These are phyloP conservation scores for Daboia siamensis DNA, from an alignment of 2,113 vertebrate genomes.

Conservation along the genomic window DNA sequence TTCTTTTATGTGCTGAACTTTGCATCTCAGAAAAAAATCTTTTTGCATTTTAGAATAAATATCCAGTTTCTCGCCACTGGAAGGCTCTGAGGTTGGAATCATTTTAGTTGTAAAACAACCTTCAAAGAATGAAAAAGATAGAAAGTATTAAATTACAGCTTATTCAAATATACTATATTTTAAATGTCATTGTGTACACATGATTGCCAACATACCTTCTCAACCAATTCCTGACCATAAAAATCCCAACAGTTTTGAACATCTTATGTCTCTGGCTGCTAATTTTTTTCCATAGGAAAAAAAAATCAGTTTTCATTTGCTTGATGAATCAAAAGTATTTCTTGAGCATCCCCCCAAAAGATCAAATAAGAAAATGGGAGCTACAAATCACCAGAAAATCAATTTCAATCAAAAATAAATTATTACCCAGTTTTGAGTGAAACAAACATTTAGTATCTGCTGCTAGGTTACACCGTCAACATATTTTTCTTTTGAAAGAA, in stretches of 20 bases:
- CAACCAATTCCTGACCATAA: background rate
- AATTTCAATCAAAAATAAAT: background rate
- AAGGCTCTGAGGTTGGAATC: constrained; percentile 33
- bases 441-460: background rate
- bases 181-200: background rate
- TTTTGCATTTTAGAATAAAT: background rate
- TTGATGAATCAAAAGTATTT: background rate
- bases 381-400: too few relatives aligned
- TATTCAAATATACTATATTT: background rate
- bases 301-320: background rate
- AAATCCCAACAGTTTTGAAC: background rate
- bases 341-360: background rate
- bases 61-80: background rate
- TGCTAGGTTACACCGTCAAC: background rate
- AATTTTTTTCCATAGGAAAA: background rate
- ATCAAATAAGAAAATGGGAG: background rate
- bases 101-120: constrained; percentile 89
- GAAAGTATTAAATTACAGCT: background rate
- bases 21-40: background rate
- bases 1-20: background rate
- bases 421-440: background rate
- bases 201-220: background rate
- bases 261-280: background rate
- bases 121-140: constrained; percentile 57
- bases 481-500: too few relatives aligned